These are phyloP conservation scores for Drosophila pachea DNA, from an alignment of 1,140 invertebrate genomes.

Conservation along the genomic window DNA sequence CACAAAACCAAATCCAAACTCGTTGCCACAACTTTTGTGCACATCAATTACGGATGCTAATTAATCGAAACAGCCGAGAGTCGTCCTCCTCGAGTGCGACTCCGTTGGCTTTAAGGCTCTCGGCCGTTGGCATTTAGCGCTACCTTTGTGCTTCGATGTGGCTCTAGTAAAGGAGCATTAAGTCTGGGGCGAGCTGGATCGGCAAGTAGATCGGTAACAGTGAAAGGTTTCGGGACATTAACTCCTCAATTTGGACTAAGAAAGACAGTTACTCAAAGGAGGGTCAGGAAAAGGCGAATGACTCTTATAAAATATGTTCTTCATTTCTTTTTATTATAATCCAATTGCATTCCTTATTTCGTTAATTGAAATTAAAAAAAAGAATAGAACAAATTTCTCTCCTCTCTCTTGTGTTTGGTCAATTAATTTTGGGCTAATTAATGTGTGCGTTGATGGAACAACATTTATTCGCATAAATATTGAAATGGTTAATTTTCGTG, in stretches of 20 bases:
- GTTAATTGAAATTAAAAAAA: not conserved
- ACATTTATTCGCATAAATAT: slow-evolving; percentile 33
- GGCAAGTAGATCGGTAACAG: no score
- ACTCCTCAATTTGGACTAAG: no score
- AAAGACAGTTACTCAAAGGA: no score
- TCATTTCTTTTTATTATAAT: no score
- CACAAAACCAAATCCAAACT: slow-evolving; percentile 55
- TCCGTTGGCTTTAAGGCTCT: not conserved
- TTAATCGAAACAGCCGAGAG: slow-evolving; percentile 72
- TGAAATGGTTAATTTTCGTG: slow-evolving; percentile 43
- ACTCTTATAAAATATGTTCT: no score
- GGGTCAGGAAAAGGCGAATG: no score
- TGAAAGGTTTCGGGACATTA: not conserved
- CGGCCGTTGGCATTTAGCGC: not conserved
- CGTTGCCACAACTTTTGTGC: slow-evolving; percentile 68
- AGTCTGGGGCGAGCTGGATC: no score
- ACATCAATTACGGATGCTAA: slow-evolving; percentile 78
- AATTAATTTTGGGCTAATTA: no score
- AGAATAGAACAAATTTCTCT: not conserved
- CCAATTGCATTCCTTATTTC: no score
- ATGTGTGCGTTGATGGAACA: no score
- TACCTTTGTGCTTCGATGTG: no score
- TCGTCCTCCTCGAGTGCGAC: slow-evolving; percentile 1
- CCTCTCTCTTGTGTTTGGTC: no score
- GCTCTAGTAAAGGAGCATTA: not conserved